Conservation (phyloP, 1,140 invertebrate genomes). For the Drosophila pectinifera region DNA sequence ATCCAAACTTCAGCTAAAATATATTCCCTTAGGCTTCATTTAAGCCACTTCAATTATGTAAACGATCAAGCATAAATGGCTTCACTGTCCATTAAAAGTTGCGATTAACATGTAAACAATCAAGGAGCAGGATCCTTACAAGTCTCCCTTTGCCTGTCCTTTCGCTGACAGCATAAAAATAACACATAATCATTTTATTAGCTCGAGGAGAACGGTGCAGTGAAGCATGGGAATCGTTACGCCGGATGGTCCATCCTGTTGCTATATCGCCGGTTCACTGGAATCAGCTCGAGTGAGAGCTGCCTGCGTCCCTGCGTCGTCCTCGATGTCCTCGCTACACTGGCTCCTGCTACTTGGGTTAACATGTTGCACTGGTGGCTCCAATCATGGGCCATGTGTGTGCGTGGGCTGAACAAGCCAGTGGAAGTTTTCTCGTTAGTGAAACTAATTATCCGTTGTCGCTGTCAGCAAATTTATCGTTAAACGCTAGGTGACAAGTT, state of each 20-base stretch:
- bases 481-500: conserved; percentile 78
- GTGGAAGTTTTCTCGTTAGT: conserved; percentile 82
- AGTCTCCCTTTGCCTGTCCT: conserved; percentile 24
- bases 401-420: conserved; percentile 38
- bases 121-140: conserved; percentile 16
- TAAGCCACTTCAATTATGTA: conserved; percentile 54
- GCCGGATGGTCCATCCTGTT: conserved; percentile 71
- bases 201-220: conserved; percentile 64
- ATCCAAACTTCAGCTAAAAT: neutral
- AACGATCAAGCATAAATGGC: conserved; percentile 42
- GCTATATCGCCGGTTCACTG: conserved; percentile 38
- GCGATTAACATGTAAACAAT: conserved; percentile 82
- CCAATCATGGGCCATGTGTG: conserved; percentile 60
- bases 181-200: conserved; percentile 83
- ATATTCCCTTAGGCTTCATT: conserved; percentile 25
- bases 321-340: conserved; percentile 32
- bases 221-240: conserved; percentile 63
- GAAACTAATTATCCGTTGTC: conserved; percentile 83
- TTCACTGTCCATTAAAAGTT: conserved; percentile 70
- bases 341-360: conserved; percentile 67
- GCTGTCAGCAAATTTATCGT: conserved; percentile 82
- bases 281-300: conserved; percentile 20
- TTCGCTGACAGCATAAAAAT: conserved; percentile 68
- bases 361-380: conserved; percentile 73
- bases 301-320: conserved; percentile 40